Percentiles rank a stretch among this genome's conserved stretches.
Evolutionary conservation across 2,113 vertebrate genomes (phyloP).

Genomic region (Rhagologus leucostigma): DNA sequence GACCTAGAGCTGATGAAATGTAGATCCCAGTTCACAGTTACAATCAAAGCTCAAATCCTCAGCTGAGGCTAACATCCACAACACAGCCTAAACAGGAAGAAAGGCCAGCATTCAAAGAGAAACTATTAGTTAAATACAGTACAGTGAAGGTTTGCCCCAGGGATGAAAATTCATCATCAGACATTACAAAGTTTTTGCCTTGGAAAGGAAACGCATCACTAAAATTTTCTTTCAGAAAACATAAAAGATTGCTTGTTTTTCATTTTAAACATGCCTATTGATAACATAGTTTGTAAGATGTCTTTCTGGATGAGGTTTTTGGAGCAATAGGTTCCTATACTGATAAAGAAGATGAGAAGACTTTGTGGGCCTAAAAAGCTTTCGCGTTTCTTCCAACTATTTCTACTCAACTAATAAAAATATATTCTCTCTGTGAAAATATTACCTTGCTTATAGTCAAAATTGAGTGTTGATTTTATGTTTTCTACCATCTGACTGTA

Average conservation of each 20-base stretch:
- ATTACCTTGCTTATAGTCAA: neutral
- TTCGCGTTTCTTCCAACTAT: neutral
- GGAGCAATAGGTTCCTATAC: neutral
- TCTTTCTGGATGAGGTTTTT: neutral
- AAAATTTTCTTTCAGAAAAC: neutral
- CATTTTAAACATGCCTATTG: neutral
- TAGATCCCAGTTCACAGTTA: neutral
- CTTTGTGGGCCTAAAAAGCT: neutral
- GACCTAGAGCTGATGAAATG: slow-evolving; percentile 27
- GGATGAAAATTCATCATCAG: neutral
- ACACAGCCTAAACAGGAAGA: neutral
- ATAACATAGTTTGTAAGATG: neutral
- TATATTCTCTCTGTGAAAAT: neutral
- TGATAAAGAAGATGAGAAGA: neutral
- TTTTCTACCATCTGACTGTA: neutral
- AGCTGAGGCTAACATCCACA: neutral
- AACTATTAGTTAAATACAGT: neutral
- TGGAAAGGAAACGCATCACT: neutral
- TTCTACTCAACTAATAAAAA: neutral
- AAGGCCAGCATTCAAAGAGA: neutral
- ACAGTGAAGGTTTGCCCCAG: neutral
- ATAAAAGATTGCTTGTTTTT: neutral
- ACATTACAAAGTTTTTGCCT: neutral
- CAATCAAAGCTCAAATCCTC: neutral
- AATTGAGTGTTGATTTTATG: neutral